Percentiles rank a stretch among this genome's conserved stretches.
Conservation (phyloP, 2,797 vertebrate genomes). For the Chloroceryle inda region DNA sequence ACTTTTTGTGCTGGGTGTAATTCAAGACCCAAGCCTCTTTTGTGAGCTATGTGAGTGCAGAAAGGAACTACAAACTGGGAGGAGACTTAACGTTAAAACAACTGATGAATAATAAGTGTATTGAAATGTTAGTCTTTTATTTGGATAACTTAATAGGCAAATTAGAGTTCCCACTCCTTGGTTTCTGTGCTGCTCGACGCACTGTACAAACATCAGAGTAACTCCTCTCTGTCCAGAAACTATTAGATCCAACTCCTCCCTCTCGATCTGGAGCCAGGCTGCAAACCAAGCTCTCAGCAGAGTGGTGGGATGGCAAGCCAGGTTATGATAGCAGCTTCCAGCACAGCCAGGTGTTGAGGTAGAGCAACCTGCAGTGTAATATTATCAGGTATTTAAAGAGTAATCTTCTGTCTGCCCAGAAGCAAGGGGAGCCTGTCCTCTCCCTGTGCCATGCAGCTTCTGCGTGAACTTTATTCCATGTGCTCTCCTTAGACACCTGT, state of each 20-base stretch:
- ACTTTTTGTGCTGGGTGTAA: neutral
- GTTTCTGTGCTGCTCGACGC: slow-evolving; percentile 7
- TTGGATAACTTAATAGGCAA: slow-evolving; percentile 41
- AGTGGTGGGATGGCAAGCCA: neutral
- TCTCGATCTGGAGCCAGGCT: neutral
- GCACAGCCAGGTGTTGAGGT: neutral
- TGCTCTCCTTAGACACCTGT: neutral
- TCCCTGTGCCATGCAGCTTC: neutral
- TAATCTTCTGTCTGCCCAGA: neutral
- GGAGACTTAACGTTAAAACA: neutral
- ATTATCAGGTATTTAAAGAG: neutral
- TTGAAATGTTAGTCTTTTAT: slow-evolving; percentile 16
- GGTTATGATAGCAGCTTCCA: neutral
- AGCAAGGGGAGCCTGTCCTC: neutral
- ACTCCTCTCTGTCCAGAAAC: neutral
- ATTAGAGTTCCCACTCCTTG: neutral
- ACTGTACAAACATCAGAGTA: slow-evolving; percentile 18
- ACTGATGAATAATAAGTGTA: slow-evolving; percentile 22
- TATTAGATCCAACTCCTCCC: neutral
- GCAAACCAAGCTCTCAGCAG: neutral
- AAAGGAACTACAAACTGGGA: neutral
- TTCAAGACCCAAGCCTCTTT: neutral
- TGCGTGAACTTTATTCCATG: rapidly evolving
- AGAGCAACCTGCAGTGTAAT: neutral
- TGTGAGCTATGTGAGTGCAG: neutral